Evolutionary conservation across 2,888 invertebrate species (phyloP), one percentile per base, ranked within the genome.

Genomic region (Xylota segnis): DNA sequence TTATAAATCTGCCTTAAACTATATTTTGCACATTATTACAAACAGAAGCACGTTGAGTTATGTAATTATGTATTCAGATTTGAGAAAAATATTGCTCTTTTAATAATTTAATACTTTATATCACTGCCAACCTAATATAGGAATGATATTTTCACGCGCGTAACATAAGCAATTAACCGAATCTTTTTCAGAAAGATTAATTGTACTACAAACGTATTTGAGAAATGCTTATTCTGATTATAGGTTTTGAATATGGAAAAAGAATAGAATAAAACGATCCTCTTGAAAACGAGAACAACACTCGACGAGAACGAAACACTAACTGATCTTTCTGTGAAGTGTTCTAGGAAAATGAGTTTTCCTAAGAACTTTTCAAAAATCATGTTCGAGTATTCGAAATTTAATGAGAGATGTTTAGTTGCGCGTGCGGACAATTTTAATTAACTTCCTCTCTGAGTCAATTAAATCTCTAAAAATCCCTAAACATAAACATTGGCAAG

Each of bases 271-370:
- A 70, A 82, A 72, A 68, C 34, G 61, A 58, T 86, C 59, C 63
- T 76, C 56, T 68, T 66, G 32, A 32, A 90, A 90, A 90, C 91
- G 91, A 91, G 92, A 91, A 91, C 91, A 92, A 92, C 91, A 91
- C 91, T 92, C 91, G 91, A 91, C 92, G 91, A 92, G 91, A 90
- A 92, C 92, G 91, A 91, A 92, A 91, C 92, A 91, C 92, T 90
- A 91, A 92, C 91, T 92, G 91, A 92, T 89, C 83, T 45, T 71
- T 52, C 27, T 50, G 37, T 34, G 72, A 74, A 66, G 18, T 68
- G 43, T 50, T 75, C 63, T 32, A 47, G 32, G 56, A 81, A 78
- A 83, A 56, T 72, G 40, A 50, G 59, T 61, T 56, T 77, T 45
- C 16, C 0, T 50, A 27, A 37, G 40, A 59, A 63, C 0, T 61